A percentile compares a stretch with the other conserved stretches of the same genome.
These are phyloP conservation scores for Dolichoris vasculosae DNA, from an alignment of 1,140 invertebrate species.

Conservation along the genomic window DNA sequence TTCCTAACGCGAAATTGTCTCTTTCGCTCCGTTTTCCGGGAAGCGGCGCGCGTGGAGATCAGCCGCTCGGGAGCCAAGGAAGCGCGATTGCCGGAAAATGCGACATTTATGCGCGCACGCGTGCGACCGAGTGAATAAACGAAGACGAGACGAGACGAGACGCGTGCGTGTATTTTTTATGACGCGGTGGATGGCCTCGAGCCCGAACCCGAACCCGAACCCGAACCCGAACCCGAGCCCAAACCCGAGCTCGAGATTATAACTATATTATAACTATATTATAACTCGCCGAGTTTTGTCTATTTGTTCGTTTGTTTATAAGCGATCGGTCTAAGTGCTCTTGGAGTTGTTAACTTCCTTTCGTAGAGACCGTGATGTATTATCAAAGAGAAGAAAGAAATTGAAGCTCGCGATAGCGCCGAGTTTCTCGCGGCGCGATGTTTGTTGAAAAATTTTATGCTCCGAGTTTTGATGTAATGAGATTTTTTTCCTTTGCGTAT, in stretches of 20 bases:
- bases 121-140: conserved; percentile 40
- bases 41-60: conserved; percentile 40
- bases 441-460: conserved; percentile 9
- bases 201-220: too few species aligned
- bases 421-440: background rate
- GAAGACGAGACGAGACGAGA: conserved; percentile 35
- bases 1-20: conserved; percentile 7
- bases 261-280: too few species aligned
- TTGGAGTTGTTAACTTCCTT: background rate
- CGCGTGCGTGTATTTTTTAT: conserved; percentile 37
- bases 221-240: too few species aligned
- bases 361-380: background rate
- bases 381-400: background rate
- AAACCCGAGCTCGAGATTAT: background rate
- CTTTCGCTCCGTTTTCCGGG: conserved; percentile 50
- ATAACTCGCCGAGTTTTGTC: background rate
- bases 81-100: background rate
- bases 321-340: conserved; percentile 9
- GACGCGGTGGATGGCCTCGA: background rate
- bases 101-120: background rate
- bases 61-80: background rate
- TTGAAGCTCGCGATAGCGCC: background rate
- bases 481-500: background rate
- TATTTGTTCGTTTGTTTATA: conserved; percentile 24
- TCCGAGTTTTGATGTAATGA: conserved; percentile 12